A percentile compares a stretch with the other conserved stretches of the same genome.
Evolutionary conservation across 1,140 invertebrate species (phyloP).

Genomic region (Akabosia matsudoensis): DNA sequence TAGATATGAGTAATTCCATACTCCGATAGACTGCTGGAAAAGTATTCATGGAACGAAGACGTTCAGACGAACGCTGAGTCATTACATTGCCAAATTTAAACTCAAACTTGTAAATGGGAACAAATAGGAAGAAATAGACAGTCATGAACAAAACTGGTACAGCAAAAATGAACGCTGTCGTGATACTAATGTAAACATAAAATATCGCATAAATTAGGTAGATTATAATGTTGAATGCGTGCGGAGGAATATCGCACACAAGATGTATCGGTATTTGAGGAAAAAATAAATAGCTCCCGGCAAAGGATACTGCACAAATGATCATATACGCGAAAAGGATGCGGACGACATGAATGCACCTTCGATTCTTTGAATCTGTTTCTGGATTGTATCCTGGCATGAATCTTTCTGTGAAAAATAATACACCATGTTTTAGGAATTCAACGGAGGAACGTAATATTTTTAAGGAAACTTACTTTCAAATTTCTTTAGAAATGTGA

Average conservation of each 20-base stretch:
- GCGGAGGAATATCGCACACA: neutral
- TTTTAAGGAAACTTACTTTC: neutral
- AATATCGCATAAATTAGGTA: neutral
- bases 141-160: neutral
- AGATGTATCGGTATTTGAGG: neutral
- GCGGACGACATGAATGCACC: neutral
- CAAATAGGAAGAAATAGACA: neutral
- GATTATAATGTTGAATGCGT: neutral
- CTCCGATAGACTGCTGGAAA: neutral
- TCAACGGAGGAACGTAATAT: neutral
- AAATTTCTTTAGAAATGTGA: neutral
- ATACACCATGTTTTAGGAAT: too few relatives aligned
- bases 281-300: neutral
- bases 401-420: neutral
- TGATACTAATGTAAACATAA: neutral
- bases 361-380: neutral
- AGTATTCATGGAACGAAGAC: neutral
- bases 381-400: neutral
- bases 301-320: neutral
- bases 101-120: neutral
- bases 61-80: neutral
- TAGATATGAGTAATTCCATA: neutral
- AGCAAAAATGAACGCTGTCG: neutral
- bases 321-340: neutral
- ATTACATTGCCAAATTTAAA: neutral